phyloP scores from a whole-genome alignment of 2,113 vertebrate genomes.

The Ctenodactylus gundi region DNA sequence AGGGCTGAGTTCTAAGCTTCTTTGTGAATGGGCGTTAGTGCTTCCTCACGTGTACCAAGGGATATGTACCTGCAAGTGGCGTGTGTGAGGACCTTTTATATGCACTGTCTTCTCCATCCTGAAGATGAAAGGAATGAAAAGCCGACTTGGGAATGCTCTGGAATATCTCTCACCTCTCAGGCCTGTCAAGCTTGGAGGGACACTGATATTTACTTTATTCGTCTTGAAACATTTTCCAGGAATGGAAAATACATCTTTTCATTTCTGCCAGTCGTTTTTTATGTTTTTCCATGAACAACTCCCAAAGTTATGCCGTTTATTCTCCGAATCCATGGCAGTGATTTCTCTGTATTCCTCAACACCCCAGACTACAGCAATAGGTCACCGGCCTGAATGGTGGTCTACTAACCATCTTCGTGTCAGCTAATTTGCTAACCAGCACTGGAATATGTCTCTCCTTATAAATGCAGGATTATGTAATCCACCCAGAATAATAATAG shows the following conservation, averaged over 20 bases:
- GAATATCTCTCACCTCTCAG: not conserved
- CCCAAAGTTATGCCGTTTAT: not conserved
- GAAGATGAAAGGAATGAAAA: not conserved
- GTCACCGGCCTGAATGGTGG: not conserved
- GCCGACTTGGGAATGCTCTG: not conserved
- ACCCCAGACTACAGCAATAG: not conserved
- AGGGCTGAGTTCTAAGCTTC: not conserved
- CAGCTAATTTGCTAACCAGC: not conserved
- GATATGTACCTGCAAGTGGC: not conserved
- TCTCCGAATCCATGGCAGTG: no score
- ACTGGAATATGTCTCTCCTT: not conserved
- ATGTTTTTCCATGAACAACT: not conserved
- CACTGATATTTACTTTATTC: conserved; percentile 5
- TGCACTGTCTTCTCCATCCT: not conserved
- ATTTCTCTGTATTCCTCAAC: not conserved
- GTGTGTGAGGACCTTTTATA: not conserved
- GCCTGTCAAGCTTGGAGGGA: not conserved
- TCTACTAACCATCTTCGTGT: not conserved
- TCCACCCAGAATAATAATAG: conserved; percentile 18
- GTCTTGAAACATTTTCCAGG: conserved; percentile 24
- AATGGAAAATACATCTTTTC: conserved; percentile 41
- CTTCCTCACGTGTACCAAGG: not conserved
- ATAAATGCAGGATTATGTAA: conserved; percentile 56
- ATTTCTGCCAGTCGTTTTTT: not conserved
- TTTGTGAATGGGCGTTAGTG: not conserved